phyloP scores from a whole-genome alignment of 1,140 invertebrate species.

The Habropoda laboriosa region DNA sequence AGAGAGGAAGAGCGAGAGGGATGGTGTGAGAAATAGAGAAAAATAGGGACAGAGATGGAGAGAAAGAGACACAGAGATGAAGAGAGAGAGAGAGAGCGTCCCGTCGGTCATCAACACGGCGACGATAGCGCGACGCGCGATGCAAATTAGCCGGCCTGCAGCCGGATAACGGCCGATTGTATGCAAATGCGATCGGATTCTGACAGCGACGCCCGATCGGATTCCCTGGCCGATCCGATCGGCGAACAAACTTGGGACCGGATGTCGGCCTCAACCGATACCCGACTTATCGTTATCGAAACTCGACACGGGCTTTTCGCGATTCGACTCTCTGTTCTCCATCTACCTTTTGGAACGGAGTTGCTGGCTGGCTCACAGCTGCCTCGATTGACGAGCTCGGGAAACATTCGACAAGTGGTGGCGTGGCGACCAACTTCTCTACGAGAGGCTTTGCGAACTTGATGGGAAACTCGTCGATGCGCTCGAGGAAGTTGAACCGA shows the following conservation, averaged over 20 bases:
- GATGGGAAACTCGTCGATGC: not conserved
- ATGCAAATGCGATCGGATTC: conserved; percentile 67
- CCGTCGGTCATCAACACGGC: conserved; percentile 32
- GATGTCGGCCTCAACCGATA: conserved; percentile 46
- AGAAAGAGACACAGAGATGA: no score
- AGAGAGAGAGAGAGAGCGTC: conserved; percentile 12
- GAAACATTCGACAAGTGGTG: not conserved
- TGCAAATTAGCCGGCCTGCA: conserved; percentile 57
- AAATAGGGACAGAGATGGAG: no score
- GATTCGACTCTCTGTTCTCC: no score
- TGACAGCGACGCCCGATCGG: conserved; percentile 41
- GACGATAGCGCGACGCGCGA: conserved; percentile 38
- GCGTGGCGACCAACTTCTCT: not conserved
- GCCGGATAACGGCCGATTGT: conserved; percentile 63
- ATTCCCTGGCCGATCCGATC: conserved; percentile 34
- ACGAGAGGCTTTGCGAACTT: not conserved
- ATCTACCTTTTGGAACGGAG: not conserved
- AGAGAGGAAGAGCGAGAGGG: no score
- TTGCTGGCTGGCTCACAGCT: not conserved
- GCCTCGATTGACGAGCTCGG: not conserved
- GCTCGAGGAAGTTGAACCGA: no score
- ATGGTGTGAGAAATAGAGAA: no score
- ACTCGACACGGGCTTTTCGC: conserved; percentile 32
- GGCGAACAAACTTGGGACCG: conserved; percentile 33
- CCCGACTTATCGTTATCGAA: conserved; percentile 58